Evolutionary conservation across 64 coral and sea anemone species (phyloP).

Genomic region (Astreopora myriophthalma): DNA sequence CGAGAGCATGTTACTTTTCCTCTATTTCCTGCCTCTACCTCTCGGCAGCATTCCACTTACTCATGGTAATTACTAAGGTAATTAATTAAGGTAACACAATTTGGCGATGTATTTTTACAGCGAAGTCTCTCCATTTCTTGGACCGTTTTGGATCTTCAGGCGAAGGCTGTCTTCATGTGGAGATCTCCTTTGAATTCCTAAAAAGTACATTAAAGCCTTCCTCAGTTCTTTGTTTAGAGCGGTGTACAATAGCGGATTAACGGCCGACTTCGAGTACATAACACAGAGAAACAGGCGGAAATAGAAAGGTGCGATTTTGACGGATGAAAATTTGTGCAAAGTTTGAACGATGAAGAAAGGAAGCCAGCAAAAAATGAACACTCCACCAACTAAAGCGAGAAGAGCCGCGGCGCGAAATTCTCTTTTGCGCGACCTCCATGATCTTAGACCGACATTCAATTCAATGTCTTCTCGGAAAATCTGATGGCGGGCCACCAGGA

Average conservation of each 20-base stretch:
- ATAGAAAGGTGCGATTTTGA: slow-evolving; percentile 67
- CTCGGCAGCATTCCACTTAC: no score
- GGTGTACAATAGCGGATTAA: slow-evolving; percentile 86
- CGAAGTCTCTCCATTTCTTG: neutral
- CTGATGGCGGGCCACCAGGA: slow-evolving; percentile 75
- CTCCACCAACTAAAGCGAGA: slow-evolving; percentile 82
- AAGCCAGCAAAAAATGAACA: slow-evolving; percentile 90
- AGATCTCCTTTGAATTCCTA: neutral
- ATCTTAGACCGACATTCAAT: neutral
- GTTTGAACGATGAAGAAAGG: slow-evolving; percentile 94
- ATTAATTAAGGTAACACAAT: no score
- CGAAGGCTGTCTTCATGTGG: neutral
- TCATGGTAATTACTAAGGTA: no score
- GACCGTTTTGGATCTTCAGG: neutral
- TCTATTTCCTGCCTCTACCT: no score
- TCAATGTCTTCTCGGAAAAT: slow-evolving; percentile 65
- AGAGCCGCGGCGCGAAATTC: slow-evolving; percentile 86
- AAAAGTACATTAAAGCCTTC: slow-evolving; percentile 40
- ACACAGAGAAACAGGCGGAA: slow-evolving; percentile 77
- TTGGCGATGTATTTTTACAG: neutral
- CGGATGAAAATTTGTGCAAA: slow-evolving; percentile 73
- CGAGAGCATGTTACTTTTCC: no score
- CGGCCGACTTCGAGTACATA: slow-evolving; percentile 89
- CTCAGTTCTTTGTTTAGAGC: slow-evolving; percentile 86
- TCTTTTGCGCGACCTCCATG: slow-evolving; percentile 44